Percentiles rank a stretch among this genome's conserved stretches.
Evolutionary conservation across 2,888 invertebrate genomes (phyloP).

Genomic region (Pristionchus mayeri): DNA sequence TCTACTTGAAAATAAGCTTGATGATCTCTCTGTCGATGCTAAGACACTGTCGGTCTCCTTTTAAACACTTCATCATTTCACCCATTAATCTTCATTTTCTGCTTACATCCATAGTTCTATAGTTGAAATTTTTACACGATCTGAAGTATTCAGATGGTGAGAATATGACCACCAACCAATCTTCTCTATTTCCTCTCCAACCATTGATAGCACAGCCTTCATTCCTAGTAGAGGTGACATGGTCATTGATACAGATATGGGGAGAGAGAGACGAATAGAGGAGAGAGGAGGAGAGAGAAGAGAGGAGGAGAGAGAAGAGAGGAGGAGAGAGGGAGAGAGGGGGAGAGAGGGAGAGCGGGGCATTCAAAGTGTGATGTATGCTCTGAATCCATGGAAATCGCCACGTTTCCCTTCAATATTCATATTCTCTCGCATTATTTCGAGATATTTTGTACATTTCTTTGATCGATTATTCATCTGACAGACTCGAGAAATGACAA

Average conservation of each 20-base stretch:
- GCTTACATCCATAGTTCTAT: no score
- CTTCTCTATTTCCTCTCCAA: neutral
- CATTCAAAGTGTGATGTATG: neutral
- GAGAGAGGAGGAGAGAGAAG: neutral
- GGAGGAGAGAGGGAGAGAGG: neutral
- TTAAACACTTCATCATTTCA: no score
- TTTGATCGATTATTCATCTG: no score
- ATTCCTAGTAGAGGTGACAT: neutral
- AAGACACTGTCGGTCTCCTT: no score
- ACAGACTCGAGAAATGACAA: neutral
- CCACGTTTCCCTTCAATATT: conserved; percentile 2
- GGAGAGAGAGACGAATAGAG: neutral
- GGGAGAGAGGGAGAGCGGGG: neutral
- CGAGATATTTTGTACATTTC: neutral
- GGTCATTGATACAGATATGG: conserved; percentile 1
- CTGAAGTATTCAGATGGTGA: no score
- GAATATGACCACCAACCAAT: neutral
- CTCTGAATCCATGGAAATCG: conserved; percentile 19
- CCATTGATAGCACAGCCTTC: conserved; percentile 6
- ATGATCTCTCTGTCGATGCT: no score
- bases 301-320: neutral
- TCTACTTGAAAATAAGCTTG: no score
- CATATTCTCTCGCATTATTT: neutral
- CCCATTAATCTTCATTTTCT: no score
- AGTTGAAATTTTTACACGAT: neutral